A percentile compares a stretch with the other conserved stretches of the same genome.
These are phyloP conservation scores for Listronotus oregonensis DNA, from an alignment of 1,140 invertebrate species.

Conservation along the genomic window DNA sequence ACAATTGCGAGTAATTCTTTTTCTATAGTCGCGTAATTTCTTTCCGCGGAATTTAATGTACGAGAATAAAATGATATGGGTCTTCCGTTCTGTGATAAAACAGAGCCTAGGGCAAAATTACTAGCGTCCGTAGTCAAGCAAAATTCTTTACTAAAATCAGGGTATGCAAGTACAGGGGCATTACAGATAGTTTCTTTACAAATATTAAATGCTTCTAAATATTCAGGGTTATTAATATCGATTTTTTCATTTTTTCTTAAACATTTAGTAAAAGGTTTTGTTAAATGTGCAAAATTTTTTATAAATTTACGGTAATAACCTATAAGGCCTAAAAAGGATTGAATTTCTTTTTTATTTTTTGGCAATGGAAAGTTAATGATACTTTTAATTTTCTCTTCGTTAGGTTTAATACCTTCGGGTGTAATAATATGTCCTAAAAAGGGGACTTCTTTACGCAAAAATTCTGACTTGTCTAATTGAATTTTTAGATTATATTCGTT, in stretches of 20 bases:
- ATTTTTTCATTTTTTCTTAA: slow-evolving; percentile 10
- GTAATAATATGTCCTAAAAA: slow-evolving; percentile 43
- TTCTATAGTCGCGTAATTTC: slow-evolving; percentile 29
- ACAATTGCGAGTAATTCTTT: slow-evolving; percentile 21
- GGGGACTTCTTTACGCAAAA: slow-evolving; percentile 26
- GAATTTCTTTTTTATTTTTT: slow-evolving; percentile 5
- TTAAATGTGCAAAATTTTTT: not conserved
- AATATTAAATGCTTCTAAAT: slow-evolving; percentile 18
- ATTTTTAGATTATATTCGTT: slow-evolving; percentile 4
- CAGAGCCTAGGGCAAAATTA: slow-evolving; percentile 36
- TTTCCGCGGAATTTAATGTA: slow-evolving; percentile 24
- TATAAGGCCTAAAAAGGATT: not conserved
- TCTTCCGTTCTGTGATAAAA: slow-evolving; percentile 24
- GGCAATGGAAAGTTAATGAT: slow-evolving; percentile 8
- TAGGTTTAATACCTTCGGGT: slow-evolving; percentile 37
- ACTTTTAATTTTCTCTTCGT: slow-evolving; percentile 34
- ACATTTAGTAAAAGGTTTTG: slow-evolving; percentile 15
- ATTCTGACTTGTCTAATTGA: slow-evolving; percentile 18
- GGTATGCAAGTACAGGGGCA: slow-evolving; percentile 30
- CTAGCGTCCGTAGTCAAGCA: slow-evolving; percentile 52
- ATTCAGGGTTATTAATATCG: slow-evolving; percentile 6
- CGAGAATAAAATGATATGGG: slow-evolving; percentile 19
- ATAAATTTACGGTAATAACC: slow-evolving; percentile 4
- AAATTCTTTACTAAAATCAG: slow-evolving; percentile 38
- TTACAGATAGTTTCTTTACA: slow-evolving; percentile 28